phyloP scores from a whole-genome alignment of 1,140 invertebrate genomes.

The Drosophila tropicalis region DNA sequence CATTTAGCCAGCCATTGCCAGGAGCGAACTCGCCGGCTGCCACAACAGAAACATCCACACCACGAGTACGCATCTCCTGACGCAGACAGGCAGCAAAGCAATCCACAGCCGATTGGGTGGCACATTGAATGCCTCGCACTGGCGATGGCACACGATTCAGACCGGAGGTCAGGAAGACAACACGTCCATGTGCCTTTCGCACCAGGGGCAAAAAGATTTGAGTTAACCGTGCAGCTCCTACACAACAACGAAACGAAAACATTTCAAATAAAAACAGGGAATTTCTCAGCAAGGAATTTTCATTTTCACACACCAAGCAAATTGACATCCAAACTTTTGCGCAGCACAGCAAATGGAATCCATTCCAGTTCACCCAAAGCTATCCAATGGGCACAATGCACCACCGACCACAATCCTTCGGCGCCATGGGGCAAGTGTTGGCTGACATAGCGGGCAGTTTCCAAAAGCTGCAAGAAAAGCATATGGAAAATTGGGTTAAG shows the following conservation, averaged over 20 bases:
- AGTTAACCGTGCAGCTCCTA: conserved; percentile 88
- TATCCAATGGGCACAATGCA: conserved; percentile 95
- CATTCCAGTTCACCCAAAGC: conserved; percentile 95
- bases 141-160: conserved; percentile 90
- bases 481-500: conserved; percentile 20
- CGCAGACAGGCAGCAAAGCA: conserved; percentile 91
- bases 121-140: conserved; percentile 91
- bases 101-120: conserved; percentile 90
- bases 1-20: conserved; percentile 90
- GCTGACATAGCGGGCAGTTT: conserved; percentile 89
- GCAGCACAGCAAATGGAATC: conserved; percentile 90
- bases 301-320: conserved; percentile 85
- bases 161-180: conserved; percentile 88
- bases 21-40: conserved; percentile 92
- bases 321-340: conserved; percentile 90
- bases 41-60: conserved; percentile 90
- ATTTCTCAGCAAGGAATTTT: conserved; percentile 3
- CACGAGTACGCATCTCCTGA: conserved; percentile 90
- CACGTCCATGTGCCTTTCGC: conserved; percentile 88
- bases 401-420: conserved; percentile 92
- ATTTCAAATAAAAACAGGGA: neutral
- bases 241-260: neutral
- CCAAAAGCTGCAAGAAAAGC: conserved; percentile 85
- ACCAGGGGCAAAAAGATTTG: conserved; percentile 92
- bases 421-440: conserved; percentile 90